Percentiles rank a stretch among this genome's conserved stretches.
Conservation (phyloP, 2,797 vertebrate species). For the Adelosebastes latens region DNA sequence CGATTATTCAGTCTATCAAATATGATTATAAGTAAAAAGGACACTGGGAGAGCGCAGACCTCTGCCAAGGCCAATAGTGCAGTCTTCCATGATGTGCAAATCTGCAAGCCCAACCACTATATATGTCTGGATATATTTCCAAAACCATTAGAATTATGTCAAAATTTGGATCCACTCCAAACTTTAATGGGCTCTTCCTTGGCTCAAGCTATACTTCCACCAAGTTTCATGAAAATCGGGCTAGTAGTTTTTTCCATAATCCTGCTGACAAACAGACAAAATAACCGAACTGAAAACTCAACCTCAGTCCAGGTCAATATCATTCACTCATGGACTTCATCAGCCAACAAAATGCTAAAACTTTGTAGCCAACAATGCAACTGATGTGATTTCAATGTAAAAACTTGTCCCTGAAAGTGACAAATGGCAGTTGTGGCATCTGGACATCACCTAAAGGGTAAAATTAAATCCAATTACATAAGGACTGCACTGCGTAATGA, state of each 20-base stretch:
- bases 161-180: not conserved
- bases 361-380: not conserved
- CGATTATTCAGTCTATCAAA: not conserved
- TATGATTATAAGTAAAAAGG: not conserved
- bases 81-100: not conserved
- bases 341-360: not conserved
- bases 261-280: not conserved
- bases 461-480: conserved; percentile 39
- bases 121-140: not conserved
- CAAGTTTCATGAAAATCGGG: not conserved
- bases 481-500: not conserved
- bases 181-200: too few relatives aligned
- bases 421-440: not conserved
- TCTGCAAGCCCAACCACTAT: not conserved
- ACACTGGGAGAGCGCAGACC: not conserved
- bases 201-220: not conserved
- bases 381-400: not conserved
- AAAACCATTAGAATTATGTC: not conserved
- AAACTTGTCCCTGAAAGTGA: not conserved
- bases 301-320: not conserved
- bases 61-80: not conserved
- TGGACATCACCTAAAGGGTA: not conserved
- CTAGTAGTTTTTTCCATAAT: not conserved
- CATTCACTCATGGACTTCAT: not conserved
- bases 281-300: not conserved